Conservation (phyloP, 2,113 vertebrate species). For the Mesocricetus auratus region DNA sequence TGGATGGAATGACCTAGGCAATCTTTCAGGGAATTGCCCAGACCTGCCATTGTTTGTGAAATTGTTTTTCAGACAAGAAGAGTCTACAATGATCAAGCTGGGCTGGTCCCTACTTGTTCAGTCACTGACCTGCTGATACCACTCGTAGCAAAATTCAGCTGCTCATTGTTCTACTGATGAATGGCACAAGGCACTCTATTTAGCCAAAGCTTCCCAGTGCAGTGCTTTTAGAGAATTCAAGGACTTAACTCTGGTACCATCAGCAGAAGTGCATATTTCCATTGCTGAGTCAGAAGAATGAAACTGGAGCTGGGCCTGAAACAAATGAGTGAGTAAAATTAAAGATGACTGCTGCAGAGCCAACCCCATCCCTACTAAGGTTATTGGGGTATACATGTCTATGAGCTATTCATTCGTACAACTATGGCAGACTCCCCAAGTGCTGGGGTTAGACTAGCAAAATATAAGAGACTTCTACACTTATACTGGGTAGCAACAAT, state of each 20-base stretch:
- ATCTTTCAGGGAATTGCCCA: not conserved
- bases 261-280: constrained; percentile 67
- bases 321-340: constrained; percentile 62
- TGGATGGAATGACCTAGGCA: not conserved
- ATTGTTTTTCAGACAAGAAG: constrained; percentile 41
- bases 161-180: not conserved
- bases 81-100: not conserved
- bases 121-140: not conserved
- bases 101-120: not conserved
- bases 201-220: constrained; percentile 42
- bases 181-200: not conserved
- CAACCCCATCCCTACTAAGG: not conserved
- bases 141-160: not conserved
- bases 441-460: not conserved
- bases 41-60: constrained; percentile 37
- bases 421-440: not conserved
- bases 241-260: constrained; percentile 63
- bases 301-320: constrained; percentile 65
- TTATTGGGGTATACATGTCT: not conserved
- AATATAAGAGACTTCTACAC: not conserved
- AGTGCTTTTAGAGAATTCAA: constrained; percentile 60
- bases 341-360: constrained; percentile 13
- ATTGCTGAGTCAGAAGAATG: constrained; percentile 74
- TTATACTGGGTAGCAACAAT: not conserved
- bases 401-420: not conserved